These are phyloP conservation scores for Drepana falcataria DNA, from an alignment of 2,888 invertebrate species.

Conservation along the genomic window DNA sequence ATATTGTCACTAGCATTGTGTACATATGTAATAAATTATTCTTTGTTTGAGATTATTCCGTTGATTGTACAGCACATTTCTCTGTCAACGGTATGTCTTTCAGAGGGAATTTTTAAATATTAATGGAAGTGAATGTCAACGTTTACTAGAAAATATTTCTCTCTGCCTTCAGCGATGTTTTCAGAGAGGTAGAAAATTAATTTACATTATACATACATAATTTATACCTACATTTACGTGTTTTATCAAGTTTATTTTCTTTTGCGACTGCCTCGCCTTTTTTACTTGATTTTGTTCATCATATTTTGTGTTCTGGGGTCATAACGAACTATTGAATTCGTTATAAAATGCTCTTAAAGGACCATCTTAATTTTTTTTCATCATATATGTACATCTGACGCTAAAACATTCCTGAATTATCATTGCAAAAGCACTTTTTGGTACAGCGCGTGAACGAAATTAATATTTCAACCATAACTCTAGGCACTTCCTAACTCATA, in stretches of 20 bases:
- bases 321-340: too few species aligned
- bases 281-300: neutral
- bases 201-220: constrained; percentile 13
- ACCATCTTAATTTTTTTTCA: too few species aligned
- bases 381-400: too few species aligned
- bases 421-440: too few species aligned
- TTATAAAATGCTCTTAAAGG: too few species aligned
- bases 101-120: constrained; percentile 25
- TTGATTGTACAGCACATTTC: neutral
- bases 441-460: too few species aligned
- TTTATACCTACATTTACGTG: constrained; percentile 4
- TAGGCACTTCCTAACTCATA: too few species aligned
- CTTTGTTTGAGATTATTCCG: constrained; percentile 1
- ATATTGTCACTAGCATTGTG: too few species aligned
- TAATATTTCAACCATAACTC: too few species aligned
- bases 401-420: too few species aligned
- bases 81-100: constrained; percentile 18
- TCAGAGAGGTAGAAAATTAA: constrained; percentile 17
- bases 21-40: too few species aligned
- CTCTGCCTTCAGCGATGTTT: constrained; percentile 15
- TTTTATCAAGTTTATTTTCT: neutral
- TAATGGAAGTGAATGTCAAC: constrained; percentile 26
- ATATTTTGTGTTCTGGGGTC: too few species aligned
- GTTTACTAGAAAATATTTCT: constrained; percentile 21
- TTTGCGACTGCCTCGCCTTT: neutral